Conservation (phyloP, 2,888 invertebrate species). For the Eupeodes luniger region DNA sequence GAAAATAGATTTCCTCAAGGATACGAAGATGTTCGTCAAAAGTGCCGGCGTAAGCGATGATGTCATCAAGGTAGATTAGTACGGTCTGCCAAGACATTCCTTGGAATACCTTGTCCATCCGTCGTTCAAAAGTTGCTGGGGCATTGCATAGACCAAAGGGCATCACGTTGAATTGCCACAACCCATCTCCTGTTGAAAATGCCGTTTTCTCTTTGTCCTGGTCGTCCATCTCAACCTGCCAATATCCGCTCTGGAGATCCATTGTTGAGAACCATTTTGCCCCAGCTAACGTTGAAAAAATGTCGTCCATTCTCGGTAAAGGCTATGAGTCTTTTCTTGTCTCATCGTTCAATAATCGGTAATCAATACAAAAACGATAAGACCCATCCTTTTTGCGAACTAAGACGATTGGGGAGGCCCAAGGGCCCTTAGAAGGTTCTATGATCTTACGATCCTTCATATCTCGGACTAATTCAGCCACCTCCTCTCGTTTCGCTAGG, state of each 20-base stretch:
- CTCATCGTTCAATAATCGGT: slow-evolving; percentile 24
- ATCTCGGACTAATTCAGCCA: slow-evolving; percentile 26
- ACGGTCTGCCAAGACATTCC: slow-evolving; percentile 65
- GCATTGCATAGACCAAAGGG: slow-evolving; percentile 74
- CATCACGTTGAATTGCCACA: slow-evolving; percentile 78
- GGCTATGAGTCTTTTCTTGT: slow-evolving; percentile 33
- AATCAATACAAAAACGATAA: slow-evolving; percentile 27
- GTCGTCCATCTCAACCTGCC: slow-evolving; percentile 53
- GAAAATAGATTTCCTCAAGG: slow-evolving; percentile 32
- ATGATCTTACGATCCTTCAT: slow-evolving; percentile 42
- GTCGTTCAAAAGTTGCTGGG: slow-evolving; percentile 74
- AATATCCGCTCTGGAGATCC: slow-evolving; percentile 73
- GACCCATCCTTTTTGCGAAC: slow-evolving; percentile 43
- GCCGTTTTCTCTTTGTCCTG: slow-evolving; percentile 77
- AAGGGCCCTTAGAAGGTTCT: slow-evolving; percentile 49
- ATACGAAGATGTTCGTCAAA: slow-evolving; percentile 66
- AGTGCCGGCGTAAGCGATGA: slow-evolving; percentile 49
- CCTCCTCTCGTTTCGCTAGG: slow-evolving; percentile 40
- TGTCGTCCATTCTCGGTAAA: slow-evolving; percentile 62
- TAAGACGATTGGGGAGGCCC: slow-evolving; percentile 40
- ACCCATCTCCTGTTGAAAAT: slow-evolving; percentile 72
- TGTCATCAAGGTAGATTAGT: slow-evolving; percentile 76
- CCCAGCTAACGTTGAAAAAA: slow-evolving; percentile 70
- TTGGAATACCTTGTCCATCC: slow-evolving; percentile 65
- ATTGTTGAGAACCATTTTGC: slow-evolving; percentile 75